Base-by-base conservation (phyloP, 2,113 vertebrate genomes). In the Monopterus albus region DNA sequence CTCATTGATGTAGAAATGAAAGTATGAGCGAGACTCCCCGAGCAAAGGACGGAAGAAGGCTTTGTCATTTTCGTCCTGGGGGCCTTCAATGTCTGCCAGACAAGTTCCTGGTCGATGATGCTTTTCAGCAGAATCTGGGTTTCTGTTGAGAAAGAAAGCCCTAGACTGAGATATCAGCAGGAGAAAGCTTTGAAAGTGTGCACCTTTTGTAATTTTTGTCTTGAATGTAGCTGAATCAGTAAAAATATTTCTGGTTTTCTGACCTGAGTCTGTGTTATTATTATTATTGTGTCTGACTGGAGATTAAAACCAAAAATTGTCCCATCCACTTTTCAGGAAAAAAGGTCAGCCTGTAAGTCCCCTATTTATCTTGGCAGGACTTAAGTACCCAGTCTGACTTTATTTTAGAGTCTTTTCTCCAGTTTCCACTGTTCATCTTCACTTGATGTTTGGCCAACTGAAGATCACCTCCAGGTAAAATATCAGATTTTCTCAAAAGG, bases 1-100 rank as follows among this genome's bases (percentile, higher is more conserved):
- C 83, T 97, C 94, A 15, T 89, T 94, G 79, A 95, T 93, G 52
- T 94, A 95, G 87, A 95, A 97, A 64, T 96, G 95, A 72, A 96
- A 96, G 43, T 95, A 93, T 0, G 95, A 94, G 61, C 89, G 92
- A 4, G 95, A 92, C 66, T 94, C 94, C 5, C 93, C 91, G 1
- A 90, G 81, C 60, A 89, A 75, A 1, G 94, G 94, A 1, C 58
- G 92, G 53, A 92, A 94, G 84, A 95, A 95, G 60, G 90, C 91
- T 57, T 92, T 94, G 56, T 94, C 93, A 0, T 93, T 88, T 61
- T 89, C 83, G 0, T 96, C 93, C 62, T 87, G 62, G 2, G 91
- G 87, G 33, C 87, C 90, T 18, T 81, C 81, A 29, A 94, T 92
- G 52, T 96, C 94, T 5, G 93, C 86, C 59, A 94, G 90, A 74